These are phyloP conservation scores for Cavia aperea DNA, from an alignment of 2,113 vertebrate species.

Conservation along the genomic window DNA sequence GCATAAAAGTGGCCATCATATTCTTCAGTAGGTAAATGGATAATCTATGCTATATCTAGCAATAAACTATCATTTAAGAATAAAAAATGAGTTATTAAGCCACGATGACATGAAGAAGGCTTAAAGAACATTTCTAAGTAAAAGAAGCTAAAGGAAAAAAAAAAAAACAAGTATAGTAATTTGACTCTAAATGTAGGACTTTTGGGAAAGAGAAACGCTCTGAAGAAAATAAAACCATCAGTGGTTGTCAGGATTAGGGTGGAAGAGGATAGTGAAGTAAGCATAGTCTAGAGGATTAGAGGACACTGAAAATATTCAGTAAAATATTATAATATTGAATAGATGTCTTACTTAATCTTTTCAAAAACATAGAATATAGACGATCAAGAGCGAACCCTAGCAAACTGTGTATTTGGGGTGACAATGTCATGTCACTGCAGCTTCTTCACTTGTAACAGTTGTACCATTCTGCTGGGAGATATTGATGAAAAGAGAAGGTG, in stretches of 20 bases:
- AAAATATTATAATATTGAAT: not conserved
- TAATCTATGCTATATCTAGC: not conserved
- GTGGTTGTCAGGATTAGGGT: not conserved
- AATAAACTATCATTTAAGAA: not conserved
- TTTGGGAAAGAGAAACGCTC: not conserved
- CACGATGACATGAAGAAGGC: not conserved
- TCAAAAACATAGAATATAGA: not conserved
- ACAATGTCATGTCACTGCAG: not conserved
- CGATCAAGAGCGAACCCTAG: not conserved
- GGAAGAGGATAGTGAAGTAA: rapidly evolving
- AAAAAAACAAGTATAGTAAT: not conserved
- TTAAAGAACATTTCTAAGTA: not conserved
- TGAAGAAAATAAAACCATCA: not conserved
- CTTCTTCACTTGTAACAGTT: not conserved
- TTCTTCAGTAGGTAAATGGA: not conserved
- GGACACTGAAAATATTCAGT: not conserved
- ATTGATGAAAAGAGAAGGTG: not conserved
- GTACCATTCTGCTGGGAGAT: not conserved
- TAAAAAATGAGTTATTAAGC: not conserved
- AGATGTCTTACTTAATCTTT: not conserved
- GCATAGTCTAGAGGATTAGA: not conserved
- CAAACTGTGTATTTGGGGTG: not conserved
- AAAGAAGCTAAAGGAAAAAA: not conserved
- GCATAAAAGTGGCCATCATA: not conserved
- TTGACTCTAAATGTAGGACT: not conserved